Evolutionary conservation across 1,140 invertebrate genomes (phyloP).

Genomic region (Leucophenga varia): DNA sequence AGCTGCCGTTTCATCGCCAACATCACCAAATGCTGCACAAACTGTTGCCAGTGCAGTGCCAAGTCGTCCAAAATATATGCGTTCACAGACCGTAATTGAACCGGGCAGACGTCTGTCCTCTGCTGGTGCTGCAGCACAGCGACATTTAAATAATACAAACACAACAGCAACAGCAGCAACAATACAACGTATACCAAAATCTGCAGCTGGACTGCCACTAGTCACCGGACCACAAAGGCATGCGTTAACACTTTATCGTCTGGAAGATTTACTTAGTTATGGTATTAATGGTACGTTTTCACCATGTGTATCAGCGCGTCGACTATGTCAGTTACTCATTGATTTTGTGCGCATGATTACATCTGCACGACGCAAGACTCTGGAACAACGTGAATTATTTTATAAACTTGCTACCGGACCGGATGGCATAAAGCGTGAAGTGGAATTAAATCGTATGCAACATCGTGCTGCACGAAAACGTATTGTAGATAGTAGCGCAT

Average conservation of each 20-base stretch:
- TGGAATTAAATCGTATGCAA: slow-evolving; percentile 68
- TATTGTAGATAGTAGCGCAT: slow-evolving; percentile 50
- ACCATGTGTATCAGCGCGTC: slow-evolving; percentile 61
- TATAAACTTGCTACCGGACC: slow-evolving; percentile 64
- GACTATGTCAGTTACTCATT: slow-evolving; percentile 73
- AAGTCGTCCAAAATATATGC: slow-evolving; percentile 53
- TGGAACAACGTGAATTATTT: slow-evolving; percentile 82
- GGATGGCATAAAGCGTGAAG: slow-evolving; percentile 68
- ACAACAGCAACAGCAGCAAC: slow-evolving; percentile 20
- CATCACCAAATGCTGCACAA: slow-evolving; percentile 17
- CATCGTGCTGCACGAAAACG: slow-evolving; percentile 57
- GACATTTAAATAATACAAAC: background rate
- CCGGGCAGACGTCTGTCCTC: slow-evolving; percentile 54
- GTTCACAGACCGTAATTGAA: slow-evolving; percentile 61
- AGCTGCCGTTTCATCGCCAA: slow-evolving; percentile 9
- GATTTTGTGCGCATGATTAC: slow-evolving; percentile 79
- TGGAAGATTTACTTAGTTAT: slow-evolving; percentile 77
- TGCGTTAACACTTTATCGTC: slow-evolving; percentile 74
- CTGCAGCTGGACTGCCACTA: slow-evolving; percentile 65
- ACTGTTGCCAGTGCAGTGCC: slow-evolving; percentile 18
- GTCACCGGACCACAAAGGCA: slow-evolving; percentile 81
- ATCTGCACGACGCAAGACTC: slow-evolving; percentile 73
- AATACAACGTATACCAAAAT: slow-evolving; percentile 52
- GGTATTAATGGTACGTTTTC: slow-evolving; percentile 68
- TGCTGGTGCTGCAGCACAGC: slow-evolving; percentile 25